Evolutionary conservation across 2,113 vertebrate species (phyloP).

Genomic region (Lepisosteus osseus): DNA sequence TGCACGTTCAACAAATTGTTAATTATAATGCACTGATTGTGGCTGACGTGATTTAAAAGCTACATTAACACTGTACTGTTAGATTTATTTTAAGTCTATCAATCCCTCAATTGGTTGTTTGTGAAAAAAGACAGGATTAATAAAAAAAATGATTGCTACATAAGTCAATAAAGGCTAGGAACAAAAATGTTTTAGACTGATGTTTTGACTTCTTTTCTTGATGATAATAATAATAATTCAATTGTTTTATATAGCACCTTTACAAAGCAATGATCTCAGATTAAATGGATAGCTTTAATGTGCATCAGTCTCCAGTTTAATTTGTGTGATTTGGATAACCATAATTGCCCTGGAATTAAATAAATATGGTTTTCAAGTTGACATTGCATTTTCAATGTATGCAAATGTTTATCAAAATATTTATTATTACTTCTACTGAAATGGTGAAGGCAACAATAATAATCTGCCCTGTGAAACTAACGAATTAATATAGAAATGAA

Average conservation of each 20-base stretch:
- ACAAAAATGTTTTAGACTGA: not conserved
- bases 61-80: slow-evolving; percentile 84
- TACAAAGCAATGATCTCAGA: no score
- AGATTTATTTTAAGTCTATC: slow-evolving; percentile 75
- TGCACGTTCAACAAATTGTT: slow-evolving; percentile 89
- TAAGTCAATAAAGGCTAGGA: not conserved
- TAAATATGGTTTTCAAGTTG: no score
- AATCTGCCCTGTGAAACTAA: not conserved
- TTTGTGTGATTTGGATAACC: no score
- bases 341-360: no score
- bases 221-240: no score
- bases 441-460: no score
- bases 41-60: slow-evolving; percentile 86
- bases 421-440: no score
- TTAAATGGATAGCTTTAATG: no score
- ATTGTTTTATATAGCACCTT: no score
- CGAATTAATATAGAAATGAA: slow-evolving; percentile 24
- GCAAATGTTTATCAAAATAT: no score
- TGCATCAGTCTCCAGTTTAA: no score
- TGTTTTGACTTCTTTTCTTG: not conserved
- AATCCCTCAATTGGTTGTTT: slow-evolving; percentile 79
- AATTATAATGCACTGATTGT: slow-evolving; percentile 88
- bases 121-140: slow-evolving; percentile 77
- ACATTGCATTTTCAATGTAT: no score
- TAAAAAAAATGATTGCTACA: slow-evolving; percentile 58